phyloP scores from a whole-genome alignment of 2,797 vertebrate species.

The Hipposideros larvatus region DNA sequence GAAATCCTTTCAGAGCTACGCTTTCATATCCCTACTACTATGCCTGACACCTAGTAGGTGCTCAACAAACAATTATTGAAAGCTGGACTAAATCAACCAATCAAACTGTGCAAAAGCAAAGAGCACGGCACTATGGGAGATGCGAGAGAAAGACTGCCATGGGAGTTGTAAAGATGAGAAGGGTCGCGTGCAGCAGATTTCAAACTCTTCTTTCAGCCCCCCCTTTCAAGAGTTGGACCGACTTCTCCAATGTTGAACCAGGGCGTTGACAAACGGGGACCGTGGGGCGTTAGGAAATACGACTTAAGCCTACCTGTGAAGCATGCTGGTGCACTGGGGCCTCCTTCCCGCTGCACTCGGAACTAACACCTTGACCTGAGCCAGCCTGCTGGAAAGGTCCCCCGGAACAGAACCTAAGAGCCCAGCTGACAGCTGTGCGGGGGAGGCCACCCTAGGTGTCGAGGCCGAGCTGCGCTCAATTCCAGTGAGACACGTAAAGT shows the following conservation, averaged over 20 bases:
- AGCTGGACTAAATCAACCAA: background rate
- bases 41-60: background rate
- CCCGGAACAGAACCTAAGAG: too few species aligned
- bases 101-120: background rate
- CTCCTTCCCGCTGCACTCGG: background rate
- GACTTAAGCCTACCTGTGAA: background rate
- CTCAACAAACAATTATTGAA: background rate
- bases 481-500: background rate
- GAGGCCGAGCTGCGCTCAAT: background rate
- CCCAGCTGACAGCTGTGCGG: rapidly evolving
- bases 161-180: background rate
- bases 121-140: background rate
- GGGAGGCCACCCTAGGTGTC: background rate
- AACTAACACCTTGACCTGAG: background rate
- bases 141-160: background rate
- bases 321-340: background rate
- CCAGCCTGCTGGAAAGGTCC: background rate
- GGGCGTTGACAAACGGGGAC: background rate
- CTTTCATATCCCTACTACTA: background rate
- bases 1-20: background rate
- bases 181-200: background rate
- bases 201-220: background rate
- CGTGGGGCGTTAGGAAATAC: background rate
- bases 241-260: background rate
- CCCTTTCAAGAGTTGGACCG: too few species aligned